Percentiles rank a stretch among this genome's conserved stretches.
phyloP scores from a whole-genome alignment of 2,888 invertebrate species.

The Cylloceria caligata region DNA sequence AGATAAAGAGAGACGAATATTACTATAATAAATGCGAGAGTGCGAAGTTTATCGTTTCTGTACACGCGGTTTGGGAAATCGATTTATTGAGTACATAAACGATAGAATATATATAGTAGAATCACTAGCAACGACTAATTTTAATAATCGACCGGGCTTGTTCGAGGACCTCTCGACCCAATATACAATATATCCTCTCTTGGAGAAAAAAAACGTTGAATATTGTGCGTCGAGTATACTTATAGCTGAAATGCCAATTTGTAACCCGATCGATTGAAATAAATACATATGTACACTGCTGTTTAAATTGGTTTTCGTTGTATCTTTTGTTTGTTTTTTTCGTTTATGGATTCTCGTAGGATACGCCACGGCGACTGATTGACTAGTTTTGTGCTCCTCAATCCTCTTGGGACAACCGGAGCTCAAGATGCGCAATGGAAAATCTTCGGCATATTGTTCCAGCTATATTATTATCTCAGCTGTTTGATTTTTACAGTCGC shows the following conservation, averaged over 20 bases:
- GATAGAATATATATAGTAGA: constrained; percentile 45
- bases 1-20: constrained; percentile 54
- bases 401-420: neutral
- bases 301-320: constrained; percentile 61
- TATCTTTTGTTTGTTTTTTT: neutral
- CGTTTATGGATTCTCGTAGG: neutral
- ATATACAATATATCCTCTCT: constrained; percentile 15
- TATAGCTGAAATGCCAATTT: constrained; percentile 53
- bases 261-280: constrained; percentile 70
- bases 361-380: constrained; percentile 38
- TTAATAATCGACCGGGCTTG: constrained; percentile 44
- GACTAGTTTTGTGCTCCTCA: constrained; percentile 50
- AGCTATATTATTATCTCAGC: neutral
- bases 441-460: neutral
- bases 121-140: constrained; percentile 61
- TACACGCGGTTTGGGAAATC: constrained; percentile 50
- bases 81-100: constrained; percentile 39
- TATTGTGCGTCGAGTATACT: constrained; percentile 29
- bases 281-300: constrained; percentile 72
- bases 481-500: constrained; percentile 45
- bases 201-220: constrained; percentile 36
- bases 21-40: constrained; percentile 40
- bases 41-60: constrained; percentile 48
- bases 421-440: neutral
- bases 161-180: constrained; percentile 22